Evolutionary conservation across 1,140 invertebrate genomes (phyloP), one percentile per base, ranked within the genome.

Genomic region (Danaus melanippus): DNA sequence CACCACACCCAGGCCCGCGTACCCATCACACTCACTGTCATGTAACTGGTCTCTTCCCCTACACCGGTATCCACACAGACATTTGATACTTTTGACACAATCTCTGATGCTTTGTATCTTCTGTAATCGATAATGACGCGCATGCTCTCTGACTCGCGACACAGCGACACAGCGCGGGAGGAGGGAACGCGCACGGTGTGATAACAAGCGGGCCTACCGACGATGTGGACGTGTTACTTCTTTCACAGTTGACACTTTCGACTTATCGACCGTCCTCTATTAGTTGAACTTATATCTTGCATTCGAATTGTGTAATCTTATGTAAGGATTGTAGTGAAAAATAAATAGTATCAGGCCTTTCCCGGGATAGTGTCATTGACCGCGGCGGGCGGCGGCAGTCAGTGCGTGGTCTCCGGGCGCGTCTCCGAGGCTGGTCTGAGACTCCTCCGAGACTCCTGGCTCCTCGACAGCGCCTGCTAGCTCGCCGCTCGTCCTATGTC

Each of bases 381-480:
- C 21, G 42, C 45, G 17, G 32, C 40, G 50, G 41, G 46, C 50
- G 46, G 55, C 54, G 15, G 39, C 10, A 15, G 15, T 15, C 15
- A 15, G 15, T 15, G 15, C 15, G 15, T 1, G 15, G 15, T 15
- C 1, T 15, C 15, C 15, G 15, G 15, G 15, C 11, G 62, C 47
- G 58, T 44, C 50, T 52, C 44, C 44, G 43, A 62, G 51, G 64
- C 44, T 47, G 53, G 69, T 64, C 15, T 15, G 15, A 15, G 15
- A 15, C 15, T 15, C 49, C 15, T 15, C 49, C 50, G 51, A 59
- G 44, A 32, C 58, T 32, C 21, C 67, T 68, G 75, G 69, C 74
- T 68, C 66, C 71, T 66, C 64, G 60, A 3, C 59, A 72, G 66
- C 62, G 66, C 64, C 69, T 50, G 55, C 55, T 57, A 32, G 62